Evolutionary conservation across 2,888 invertebrate species (phyloP).

Genomic region (Punctoribates punctum): DNA sequence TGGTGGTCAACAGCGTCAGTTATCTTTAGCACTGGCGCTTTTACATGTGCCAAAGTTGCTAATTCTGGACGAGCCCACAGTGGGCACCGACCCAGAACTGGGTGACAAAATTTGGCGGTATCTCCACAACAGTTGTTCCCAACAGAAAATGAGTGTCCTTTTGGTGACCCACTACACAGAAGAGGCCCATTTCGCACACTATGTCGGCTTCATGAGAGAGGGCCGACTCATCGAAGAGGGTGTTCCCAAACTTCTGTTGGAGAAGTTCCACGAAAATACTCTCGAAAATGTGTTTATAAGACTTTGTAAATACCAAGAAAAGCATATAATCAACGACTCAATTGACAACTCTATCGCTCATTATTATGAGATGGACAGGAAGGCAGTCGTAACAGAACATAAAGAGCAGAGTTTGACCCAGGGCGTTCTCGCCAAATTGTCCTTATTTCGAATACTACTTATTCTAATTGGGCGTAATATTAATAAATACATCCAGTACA

Average conservation of each 20-base stretch:
- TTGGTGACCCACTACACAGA: conserved; percentile 38
- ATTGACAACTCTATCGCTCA: not conserved
- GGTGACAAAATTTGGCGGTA: conserved; percentile 38
- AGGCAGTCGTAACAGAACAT: not conserved
- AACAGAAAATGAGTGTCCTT: conserved; percentile 16
- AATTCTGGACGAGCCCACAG: conserved; percentile 40
- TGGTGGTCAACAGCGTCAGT: conserved; percentile 36
- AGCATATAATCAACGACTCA: not conserved
- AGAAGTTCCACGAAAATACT: not conserved
- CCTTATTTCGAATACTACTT: conserved; percentile 30
- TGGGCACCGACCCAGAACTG: conserved; percentile 38
- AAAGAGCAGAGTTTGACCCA: not conserved
- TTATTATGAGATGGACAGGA: not conserved
- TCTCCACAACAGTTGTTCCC: not conserved
- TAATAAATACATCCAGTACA: conserved; percentile 12
- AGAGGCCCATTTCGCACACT: conserved; percentile 22
- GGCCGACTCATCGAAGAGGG: conserved; percentile 27
- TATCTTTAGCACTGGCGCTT: conserved; percentile 36
- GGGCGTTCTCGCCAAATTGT: not conserved
- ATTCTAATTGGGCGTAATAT: conserved; percentile 35
- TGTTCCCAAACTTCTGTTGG: not conserved
- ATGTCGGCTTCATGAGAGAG: conserved; percentile 31
- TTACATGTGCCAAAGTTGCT: conserved; percentile 31
- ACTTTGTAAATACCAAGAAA: conserved; percentile 19
- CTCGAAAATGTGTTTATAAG: not conserved